Conservation (phyloP, 2,797 vertebrate species). For the Syngnathus acus region DNA sequence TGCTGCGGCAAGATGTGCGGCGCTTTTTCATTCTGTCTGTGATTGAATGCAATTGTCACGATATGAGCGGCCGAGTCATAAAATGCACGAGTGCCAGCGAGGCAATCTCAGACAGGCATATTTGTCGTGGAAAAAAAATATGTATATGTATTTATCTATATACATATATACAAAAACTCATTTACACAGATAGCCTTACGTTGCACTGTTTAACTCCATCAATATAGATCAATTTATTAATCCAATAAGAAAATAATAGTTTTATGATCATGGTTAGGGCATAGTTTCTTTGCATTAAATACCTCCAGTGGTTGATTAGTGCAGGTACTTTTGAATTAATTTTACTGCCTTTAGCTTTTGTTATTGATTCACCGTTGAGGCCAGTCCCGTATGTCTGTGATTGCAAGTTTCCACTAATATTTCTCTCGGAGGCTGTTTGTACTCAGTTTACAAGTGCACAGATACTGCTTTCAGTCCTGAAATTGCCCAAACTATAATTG, state of each 20-base stretch:
- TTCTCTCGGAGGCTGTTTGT: background rate
- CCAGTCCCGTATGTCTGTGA: background rate
- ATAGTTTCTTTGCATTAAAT: too few relatives aligned
- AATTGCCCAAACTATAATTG: slow-evolving; percentile 34
- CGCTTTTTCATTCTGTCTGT: slow-evolving; percentile 28
- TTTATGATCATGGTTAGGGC: too few relatives aligned
- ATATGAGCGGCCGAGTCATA: slow-evolving; percentile 28
- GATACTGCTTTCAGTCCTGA: slow-evolving; percentile 30
- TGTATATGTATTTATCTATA: background rate
- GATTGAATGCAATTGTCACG: slow-evolving; percentile 41
- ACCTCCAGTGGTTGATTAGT: background rate
- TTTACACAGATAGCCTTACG: background rate
- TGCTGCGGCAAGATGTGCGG: slow-evolving; percentile 34
- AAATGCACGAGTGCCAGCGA: slow-evolving; percentile 39
- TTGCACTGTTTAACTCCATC: background rate
- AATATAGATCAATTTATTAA: background rate
- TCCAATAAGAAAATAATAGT: background rate
- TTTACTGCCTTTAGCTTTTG: background rate
- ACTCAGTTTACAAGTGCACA: slow-evolving; percentile 14
- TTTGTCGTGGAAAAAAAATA: slow-evolving; percentile 6
- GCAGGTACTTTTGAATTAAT: background rate
- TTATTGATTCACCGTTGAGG: background rate
- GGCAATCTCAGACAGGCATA: slow-evolving; percentile 22
- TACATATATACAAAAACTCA: background rate
- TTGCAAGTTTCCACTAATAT: background rate